Conservation (phyloP, 1,140 invertebrate genomes). For the Protaetia brevitarsis region DNA sequence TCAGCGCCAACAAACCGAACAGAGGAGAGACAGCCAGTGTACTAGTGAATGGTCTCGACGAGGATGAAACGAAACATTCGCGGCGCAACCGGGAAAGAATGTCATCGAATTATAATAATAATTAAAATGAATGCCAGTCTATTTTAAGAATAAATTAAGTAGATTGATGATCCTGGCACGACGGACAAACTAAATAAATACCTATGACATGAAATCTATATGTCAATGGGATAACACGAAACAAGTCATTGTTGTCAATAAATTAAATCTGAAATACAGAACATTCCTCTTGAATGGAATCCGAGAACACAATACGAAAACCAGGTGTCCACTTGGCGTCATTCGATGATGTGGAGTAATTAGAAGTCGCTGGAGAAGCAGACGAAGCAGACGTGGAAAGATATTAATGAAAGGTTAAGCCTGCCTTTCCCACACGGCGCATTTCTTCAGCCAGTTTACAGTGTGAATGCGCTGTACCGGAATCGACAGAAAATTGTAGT, state of each 20-base stretch:
- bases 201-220: slow-evolving; percentile 22
- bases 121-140: slow-evolving; percentile 14
- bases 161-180: slow-evolving; percentile 21
- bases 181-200: slow-evolving; percentile 17
- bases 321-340: slow-evolving; percentile 17
- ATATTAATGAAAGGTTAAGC: slow-evolving; percentile 4
- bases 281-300: slow-evolving; percentile 23
- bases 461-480: not conserved
- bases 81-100: slow-evolving; percentile 7
- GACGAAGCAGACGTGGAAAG: slow-evolving; percentile 8
- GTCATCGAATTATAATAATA: slow-evolving; percentile 24
- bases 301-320: slow-evolving; percentile 21
- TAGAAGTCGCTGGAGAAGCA: slow-evolving; percentile 1
- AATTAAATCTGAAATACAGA: slow-evolving; percentile 24
- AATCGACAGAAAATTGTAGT: not conserved
- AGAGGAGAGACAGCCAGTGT: not conserved
- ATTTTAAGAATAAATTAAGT: slow-evolving; percentile 23
- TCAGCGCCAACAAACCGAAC: not conserved
- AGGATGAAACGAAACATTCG: not conserved
- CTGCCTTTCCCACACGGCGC: not conserved
- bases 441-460: not conserved
- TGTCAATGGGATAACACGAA: slow-evolving; percentile 22
- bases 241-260: slow-evolving; percentile 18
- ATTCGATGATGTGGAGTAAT: slow-evolving; percentile 9
- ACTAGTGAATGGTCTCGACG: not conserved